Evolutionary conservation across 1,140 invertebrate species (phyloP), one percentile per base, ranked within the genome.

Genomic region (Linepithema humile): DNA sequence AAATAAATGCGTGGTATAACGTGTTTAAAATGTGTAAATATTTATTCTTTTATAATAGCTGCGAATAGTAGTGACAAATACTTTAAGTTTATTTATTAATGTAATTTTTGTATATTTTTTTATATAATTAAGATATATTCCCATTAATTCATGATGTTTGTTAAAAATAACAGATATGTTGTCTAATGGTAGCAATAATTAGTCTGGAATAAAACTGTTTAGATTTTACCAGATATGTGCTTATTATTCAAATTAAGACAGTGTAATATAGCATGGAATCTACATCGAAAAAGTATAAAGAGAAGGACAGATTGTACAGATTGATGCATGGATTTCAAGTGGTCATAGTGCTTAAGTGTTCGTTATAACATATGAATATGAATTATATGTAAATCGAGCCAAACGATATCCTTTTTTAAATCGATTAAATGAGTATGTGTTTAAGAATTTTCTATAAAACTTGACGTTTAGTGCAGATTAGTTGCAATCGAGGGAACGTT

Each of bases 261-360:
- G 75, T 89, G 86, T 89, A 89, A 85, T 85, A 55, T 85, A 87
- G 85, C 88, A 89, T 87, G 80, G 85, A 20, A 87, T 89, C 64
- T 83, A 85, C 86, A 87, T 85, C 72, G 75, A 69, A 67, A 69
- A 70, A 70, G 82, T 69, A 84, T 78, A 77, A 62, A 73, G 59
- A 78, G 32, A 86, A 78, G 64, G 64, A 77, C 26, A 85, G 48
- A 85, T 83, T 89, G 86, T 90, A 90, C 82, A 86, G 83, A 90
- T 86, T 90, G 87, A 70, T 91, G 87, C 88, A 88, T 91, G 85
- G 85, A 89, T 91, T 90, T 83, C 89, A 75, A 69, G 80, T 85
- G 84, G 73, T 85, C 59, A 86, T 90, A 88, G 88, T 84, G 82
- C 84, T 88, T 82, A 89, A 89, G 83, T 88, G 84, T 77, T 80